Base-by-base conservation (phyloP, 2,113 vertebrate species). In the Clupea harengus region DNA sequence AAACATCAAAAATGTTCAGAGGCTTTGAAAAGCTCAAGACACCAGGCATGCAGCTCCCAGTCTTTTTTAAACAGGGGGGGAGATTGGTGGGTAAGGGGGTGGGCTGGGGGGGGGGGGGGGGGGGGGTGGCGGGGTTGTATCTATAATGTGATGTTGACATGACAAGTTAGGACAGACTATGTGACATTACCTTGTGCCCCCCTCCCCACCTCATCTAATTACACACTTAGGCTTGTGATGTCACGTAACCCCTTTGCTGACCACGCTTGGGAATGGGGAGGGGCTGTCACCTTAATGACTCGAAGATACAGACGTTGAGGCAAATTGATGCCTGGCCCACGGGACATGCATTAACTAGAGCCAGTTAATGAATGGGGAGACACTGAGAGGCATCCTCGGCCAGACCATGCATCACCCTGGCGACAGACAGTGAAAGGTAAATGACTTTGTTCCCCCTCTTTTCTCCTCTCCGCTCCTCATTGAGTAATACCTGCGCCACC, bases 301-400 rank as follows among this genome's bases (percentile, higher is more conserved):
- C 57, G 60, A 82, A 87, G 81, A 84, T 84, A 82, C 67, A 85
- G 82, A 88, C 86, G 81, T 82, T 88, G 18, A 45, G 25, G 85
- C 60, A 78, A 85, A 88, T 85, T 83, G 82, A 90, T 87, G 78
- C 10, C 57, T 83, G 22, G 39, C 82, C 82, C 81, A 49, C 47
- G 54, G 81, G 72, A 78, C 67, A 49, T 45, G 85, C 83, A 89
- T 89, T 89, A 88, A 89, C 72, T 50, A 90, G 84, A 49, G 81
- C 81, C 32, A 72, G 47, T 85, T 90, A 90, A 87, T 90, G 87
- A 87, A 88, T 90, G 86, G 86, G 75, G 50, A 81, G 82, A 85
- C 86, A 87, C 86, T 88, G 85, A 85, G 82, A 88, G 84, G 87
- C 87, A 86, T 87, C 84, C 39, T 47, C 50, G 47, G 50, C 46